Conservation (phyloP, 2,113 vertebrate species). For the Typhlomys cinereus region DNA sequence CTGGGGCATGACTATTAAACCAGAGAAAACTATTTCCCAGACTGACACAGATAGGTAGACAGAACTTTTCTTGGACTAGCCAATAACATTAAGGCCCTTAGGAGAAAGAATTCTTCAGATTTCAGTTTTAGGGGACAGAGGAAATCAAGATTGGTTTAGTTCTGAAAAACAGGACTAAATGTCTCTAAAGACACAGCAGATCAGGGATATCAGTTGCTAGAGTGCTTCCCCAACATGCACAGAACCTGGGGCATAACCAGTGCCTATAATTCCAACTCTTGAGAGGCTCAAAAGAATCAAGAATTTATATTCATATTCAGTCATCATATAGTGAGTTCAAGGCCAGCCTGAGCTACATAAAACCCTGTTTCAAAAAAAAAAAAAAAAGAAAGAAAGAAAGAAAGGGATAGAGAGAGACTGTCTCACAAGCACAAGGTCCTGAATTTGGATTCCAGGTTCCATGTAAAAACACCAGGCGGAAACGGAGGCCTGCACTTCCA, state of each 20-base stretch:
- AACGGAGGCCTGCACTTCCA: too few relatives aligned
- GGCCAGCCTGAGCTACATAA: background rate
- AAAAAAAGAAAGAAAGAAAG: too few relatives aligned
- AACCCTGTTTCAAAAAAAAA: background rate
- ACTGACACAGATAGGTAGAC: background rate
- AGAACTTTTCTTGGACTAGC: background rate
- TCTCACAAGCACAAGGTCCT: too few relatives aligned
- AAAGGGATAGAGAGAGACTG: too few relatives aligned
- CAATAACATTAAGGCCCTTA: background rate
- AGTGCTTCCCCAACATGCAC: background rate
- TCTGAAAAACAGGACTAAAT: background rate
- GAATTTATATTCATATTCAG: too few relatives aligned
- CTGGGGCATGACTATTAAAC: background rate
- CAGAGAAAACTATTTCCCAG: background rate
- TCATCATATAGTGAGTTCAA: background rate
- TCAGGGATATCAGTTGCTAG: background rate
- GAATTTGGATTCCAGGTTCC: too few relatives aligned
- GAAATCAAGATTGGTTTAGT: slow-evolving; percentile 27
- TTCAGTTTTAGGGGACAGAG: background rate
- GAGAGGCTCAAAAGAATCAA: background rate
- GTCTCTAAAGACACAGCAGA: background rate
- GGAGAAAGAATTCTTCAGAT: background rate
- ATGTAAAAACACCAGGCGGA: too few relatives aligned
- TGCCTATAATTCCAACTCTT: background rate
- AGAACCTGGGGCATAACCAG: background rate